Base-by-base conservation (phyloP, 2,113 vertebrate genomes). In the Glaucomys volans region DNA sequence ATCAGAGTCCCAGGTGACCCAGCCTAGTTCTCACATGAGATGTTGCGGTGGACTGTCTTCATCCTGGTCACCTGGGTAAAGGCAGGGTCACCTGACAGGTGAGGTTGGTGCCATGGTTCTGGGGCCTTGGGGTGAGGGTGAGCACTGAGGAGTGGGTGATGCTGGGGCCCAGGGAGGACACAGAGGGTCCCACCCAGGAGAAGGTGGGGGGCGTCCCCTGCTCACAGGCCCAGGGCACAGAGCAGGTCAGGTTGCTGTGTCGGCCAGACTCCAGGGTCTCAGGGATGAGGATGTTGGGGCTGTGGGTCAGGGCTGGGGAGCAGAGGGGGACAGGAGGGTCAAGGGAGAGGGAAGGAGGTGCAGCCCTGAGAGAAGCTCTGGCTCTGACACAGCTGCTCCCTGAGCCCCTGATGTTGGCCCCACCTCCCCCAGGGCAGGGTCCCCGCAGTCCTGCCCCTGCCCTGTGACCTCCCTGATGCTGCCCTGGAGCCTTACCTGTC, bases 51-150 rank as follows among this genome's bases (percentile, higher is more conserved):
- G 26, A 90, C 6, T 1, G 95, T 90, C 16, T 1, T 93, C 30
- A 6, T 14, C 0, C 2, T 40, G 24, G 40, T 92, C 84, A 92
- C 80, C 1, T 0, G 0, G 3, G 42, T n/a, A n/a, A n/a, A 24
- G 80, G 92, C 13, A 97, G 75, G 66, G 59, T 95, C 84, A 96
- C 93, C n/a, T 72, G 47, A 35, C 97, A 97, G 28, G 79, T 96
- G 42, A 97, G 83, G 35, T 4, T 32, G 37, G 67, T 57, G 76
- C 76, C 71, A 0, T 97, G 89, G 72, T 94, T 85, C 84, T 81
- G 42, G 2, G 50, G 69, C 40, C 24, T 18, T 0, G 95, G 97
- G 20, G 8, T 94, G 62, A 96, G 16, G 20, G 52, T 94, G 44
- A 97, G 28, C 87, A 92, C 28, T 0, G 91, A 81, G 67, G 79